phyloP scores from a whole-genome alignment of 2,888 invertebrate species.

The Scrobipalpa costella region DNA sequence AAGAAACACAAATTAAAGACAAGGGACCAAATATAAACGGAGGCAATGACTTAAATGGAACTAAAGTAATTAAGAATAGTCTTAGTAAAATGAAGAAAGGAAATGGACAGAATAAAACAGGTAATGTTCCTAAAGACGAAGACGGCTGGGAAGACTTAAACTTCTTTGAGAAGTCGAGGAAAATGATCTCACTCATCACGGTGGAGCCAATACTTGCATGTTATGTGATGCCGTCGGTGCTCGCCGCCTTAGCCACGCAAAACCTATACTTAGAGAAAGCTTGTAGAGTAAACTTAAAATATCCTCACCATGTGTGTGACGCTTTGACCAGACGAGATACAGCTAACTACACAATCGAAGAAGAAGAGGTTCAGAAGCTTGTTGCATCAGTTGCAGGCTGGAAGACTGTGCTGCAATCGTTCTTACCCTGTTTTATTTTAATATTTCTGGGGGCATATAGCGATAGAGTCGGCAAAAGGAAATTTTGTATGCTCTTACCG shows the following conservation, averaged over 20 bases:
- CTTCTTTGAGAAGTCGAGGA: conserved; percentile 78
- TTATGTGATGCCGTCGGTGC: conserved; percentile 84
- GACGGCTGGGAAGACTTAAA: conserved; percentile 75
- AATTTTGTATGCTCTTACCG: conserved; percentile 91
- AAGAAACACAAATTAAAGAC: conserved; percentile 56
- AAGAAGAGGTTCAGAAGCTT: conserved; percentile 85
- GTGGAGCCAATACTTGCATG: conserved; percentile 89
- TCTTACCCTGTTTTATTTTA: conserved; percentile 88
- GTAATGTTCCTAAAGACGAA: conserved; percentile 47
- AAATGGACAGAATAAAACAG: conserved; percentile 38
- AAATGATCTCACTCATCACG: conserved; percentile 84
- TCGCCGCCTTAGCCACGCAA: conserved; percentile 89
- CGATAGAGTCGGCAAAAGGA: conserved; percentile 84
- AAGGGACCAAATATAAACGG: conserved; percentile 51
- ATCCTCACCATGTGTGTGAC: conserved; percentile 87
- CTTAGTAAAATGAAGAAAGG: conserved; percentile 54
- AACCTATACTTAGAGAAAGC: conserved; percentile 93
- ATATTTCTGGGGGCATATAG: conserved; percentile 92
- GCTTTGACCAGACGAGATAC: conserved; percentile 88
- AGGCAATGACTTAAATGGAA: conserved; percentile 64
- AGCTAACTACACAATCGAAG: conserved; percentile 79
- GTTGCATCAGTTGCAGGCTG: conserved; percentile 92
- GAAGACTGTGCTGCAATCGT: conserved; percentile 92
- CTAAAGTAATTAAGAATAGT: conserved; percentile 61
- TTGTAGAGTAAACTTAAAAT: conserved; percentile 89